Evolutionary conservation across 2,113 vertebrate species (phyloP), one percentile per base, ranked within the genome.

Genomic region (Otocyon megalotis): DNA sequence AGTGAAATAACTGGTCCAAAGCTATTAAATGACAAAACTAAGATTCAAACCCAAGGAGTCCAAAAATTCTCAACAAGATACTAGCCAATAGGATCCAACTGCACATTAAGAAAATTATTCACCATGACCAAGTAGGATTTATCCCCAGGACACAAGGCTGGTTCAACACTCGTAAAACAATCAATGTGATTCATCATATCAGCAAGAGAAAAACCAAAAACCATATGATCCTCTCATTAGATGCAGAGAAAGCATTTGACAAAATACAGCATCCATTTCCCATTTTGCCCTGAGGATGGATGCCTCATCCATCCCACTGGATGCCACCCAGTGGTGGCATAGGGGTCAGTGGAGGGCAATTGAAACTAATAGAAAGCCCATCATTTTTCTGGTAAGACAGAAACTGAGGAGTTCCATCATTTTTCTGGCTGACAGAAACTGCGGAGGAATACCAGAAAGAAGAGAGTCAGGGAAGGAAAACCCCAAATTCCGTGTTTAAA

Each of bases 401-500:
- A 88, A 87, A 89, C 4, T 32, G 24, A 67, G 50, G 30, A 84
- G 14, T n/a, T n/a, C 62, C 63, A 54, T 50, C 63, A n/a, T 37
- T 26, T 48, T 91, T 80, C 88, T 60, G 65, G 35, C 54, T 89
- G 54, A 71, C 35, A 88, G 83, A 88, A 86, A 89, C 4, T 30
- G 24, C 62, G 50, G 30, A 85, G 14, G 67, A 88, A 54, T 37
- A 43, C 28, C 69, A 91, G 48, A 74, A 93, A 65, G n/a, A 69
- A 30, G 24, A 91, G 2, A 82, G 58, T 58, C 80, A 74, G 65
- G 37, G 24, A 87, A 94, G 37, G 82, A 76, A 96, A 89, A 81
- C 20, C 22, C 86, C 91, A 89, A 92, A 82, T 63, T 94, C 35
- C 37, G 7, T 20, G 5, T 86, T 88, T 74, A 72, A 92, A 80